A percentile compares a stretch with the other conserved stretches of the same genome.
Evolutionary conservation across 2,888 invertebrate species (phyloP).

Genomic region (Ditula angustiorana): DNA sequence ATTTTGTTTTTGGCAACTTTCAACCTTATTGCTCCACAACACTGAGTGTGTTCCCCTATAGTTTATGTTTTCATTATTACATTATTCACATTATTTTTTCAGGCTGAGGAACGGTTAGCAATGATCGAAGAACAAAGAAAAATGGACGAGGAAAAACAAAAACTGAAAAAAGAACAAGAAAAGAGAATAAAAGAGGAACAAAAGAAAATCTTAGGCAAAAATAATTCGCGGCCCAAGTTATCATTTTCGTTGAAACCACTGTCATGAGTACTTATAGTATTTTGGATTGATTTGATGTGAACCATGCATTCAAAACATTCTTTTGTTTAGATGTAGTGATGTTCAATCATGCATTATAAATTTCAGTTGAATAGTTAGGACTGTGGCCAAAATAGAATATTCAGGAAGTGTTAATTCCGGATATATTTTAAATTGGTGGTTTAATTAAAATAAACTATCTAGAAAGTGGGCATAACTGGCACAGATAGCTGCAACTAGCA

Average conservation of each 20-base stretch:
- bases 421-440: too few species aligned
- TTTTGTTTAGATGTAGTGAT: constrained; percentile 18
- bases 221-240: constrained; percentile 97
- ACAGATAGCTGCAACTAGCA: too few species aligned
- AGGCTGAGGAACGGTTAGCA: constrained; percentile 98
- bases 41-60: not conserved
- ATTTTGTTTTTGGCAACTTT: too few species aligned
- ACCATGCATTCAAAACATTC: constrained; percentile 17
- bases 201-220: constrained; percentile 98
- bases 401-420: not conserved
- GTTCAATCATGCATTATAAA: not conserved
- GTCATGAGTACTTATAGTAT: constrained; percentile 82
- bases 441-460: too few species aligned
- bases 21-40: too few species aligned
- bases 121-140: constrained; percentile 98
- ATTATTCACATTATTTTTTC: constrained; percentile 47
- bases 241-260: constrained; percentile 95
- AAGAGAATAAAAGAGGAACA: constrained; percentile 97
- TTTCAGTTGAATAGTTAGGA: not conserved
- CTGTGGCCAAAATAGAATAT: constrained; percentile 14
- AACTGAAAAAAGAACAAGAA: constrained; percentile 96
- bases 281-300: constrained; percentile 39
- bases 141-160: constrained; percentile 97
- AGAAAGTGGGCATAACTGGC: too few species aligned
- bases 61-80: constrained; percentile 7